Evolutionary conservation across 1,140 invertebrate species (phyloP).

Genomic region (Drosophila saltans): DNA sequence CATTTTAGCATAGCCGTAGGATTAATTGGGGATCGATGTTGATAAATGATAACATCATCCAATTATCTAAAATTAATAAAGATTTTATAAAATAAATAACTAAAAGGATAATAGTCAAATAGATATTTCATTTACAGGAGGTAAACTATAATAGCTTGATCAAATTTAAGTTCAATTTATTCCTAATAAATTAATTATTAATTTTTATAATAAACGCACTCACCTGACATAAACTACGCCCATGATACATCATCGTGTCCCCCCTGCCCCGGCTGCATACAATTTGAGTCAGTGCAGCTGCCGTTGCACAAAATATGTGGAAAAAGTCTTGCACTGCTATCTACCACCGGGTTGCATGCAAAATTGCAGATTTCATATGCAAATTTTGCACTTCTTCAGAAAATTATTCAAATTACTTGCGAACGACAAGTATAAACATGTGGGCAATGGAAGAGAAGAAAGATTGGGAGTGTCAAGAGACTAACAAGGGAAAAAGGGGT

Average conservation of each 20-base stretch:
- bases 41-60: not conserved
- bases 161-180: too few relatives aligned
- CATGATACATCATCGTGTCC: not conserved
- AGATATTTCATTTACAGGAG: too few relatives aligned
- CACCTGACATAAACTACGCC: not conserved
- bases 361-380: slow-evolving; percentile 77
- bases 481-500: not conserved
- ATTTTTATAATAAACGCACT: not conserved
- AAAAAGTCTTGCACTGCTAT: slow-evolving; percentile 40
- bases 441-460: not conserved
- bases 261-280: slow-evolving; percentile 34
- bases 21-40: not conserved
- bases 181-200: too few relatives aligned
- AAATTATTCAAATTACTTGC: slow-evolving; percentile 79
- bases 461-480: not conserved
- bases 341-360: slow-evolving; percentile 34
- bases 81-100: too few relatives aligned
- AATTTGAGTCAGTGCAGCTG: slow-evolving; percentile 58
- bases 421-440: slow-evolving; percentile 35
- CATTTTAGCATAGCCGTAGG: slow-evolving; percentile 5
- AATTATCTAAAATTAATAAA: too few relatives aligned
- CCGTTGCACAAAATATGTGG: slow-evolving; percentile 45
- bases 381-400: slow-evolving; percentile 75
- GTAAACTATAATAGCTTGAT: too few relatives aligned
- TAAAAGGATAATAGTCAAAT: too few relatives aligned